Base-by-base conservation (phyloP, 2,113 vertebrate species). In the Circaetus gallicus region DNA sequence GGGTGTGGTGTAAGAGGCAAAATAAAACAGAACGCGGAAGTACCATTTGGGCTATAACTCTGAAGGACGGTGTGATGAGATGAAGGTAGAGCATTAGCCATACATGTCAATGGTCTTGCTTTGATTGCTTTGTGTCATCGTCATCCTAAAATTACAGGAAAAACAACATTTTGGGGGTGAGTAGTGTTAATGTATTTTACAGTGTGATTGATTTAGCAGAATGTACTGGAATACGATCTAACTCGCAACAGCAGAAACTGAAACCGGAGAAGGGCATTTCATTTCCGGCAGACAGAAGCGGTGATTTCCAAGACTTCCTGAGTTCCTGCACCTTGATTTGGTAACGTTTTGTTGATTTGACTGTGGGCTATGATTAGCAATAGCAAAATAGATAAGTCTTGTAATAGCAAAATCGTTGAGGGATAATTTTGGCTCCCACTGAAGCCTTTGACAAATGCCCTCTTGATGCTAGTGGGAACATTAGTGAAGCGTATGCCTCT, bases 141-240 rank as follows among this genome's bases (percentile, higher is more conserved):
- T 69, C 52, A 65, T 77, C 86, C 96, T 86, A 74, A 47, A 58
- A 91, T 90, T 36, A 63, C 85, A 50, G 28, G 49, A 52, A 79
- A 90, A 77, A 45, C 42, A 67, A 55, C n/a, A 6, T 80, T 95
- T 91, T 66, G 28, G 81, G 62, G 70, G 71, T 87, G 86, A 93
- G 70, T 52, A 53, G 90, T 88, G 95, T 94, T 98, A 98, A 98
- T 97, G 97, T 63, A 56, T 97, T 98, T 98, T 95, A 56, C 97
- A 98, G 97, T 47, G 89, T 97, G 97, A 97, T 97, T 93, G 97
- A 93, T 98, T 98, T 97, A 95, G 74, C 97, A 98, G 97, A 92
- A 70, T 20, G 52, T 92, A 3, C 67, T 49, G 92, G 80, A 91
- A 32, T 50, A 13, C 19, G 45, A 11, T 42, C 66, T 87, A 91